These are phyloP conservation scores for Nycticorax nycticorax DNA, from an alignment of 2,113 vertebrate species.

Conservation along the genomic window DNA sequence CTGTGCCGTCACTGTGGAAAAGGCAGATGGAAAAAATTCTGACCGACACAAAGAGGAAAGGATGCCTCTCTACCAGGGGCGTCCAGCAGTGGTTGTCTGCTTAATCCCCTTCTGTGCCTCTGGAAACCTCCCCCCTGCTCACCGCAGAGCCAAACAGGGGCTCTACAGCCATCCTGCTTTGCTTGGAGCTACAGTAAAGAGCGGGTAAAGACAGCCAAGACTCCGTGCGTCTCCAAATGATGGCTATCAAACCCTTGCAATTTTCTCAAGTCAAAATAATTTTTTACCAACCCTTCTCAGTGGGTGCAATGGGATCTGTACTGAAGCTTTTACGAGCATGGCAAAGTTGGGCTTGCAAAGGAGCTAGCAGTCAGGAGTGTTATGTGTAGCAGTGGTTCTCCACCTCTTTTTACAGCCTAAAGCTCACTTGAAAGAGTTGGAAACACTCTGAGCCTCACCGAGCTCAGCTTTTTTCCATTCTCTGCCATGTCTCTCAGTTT, in stretches of 20 bases:
- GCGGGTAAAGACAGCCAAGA: not conserved
- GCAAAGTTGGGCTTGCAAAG: not conserved
- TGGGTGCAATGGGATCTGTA: not conserved
- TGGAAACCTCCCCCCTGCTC: not conserved
- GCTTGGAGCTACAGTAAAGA: not conserved
- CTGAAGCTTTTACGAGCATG: not conserved
- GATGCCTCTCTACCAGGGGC: not conserved
- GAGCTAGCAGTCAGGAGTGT: not conserved
- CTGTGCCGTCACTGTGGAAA: not conserved
- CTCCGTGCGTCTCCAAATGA: accelerated
- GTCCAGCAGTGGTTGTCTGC: not conserved
- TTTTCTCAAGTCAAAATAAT: not conserved
- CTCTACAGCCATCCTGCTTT: not conserved
- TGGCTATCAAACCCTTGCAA: not conserved
- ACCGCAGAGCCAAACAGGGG: not conserved
- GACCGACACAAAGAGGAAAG: not conserved
- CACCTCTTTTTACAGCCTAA: not conserved
- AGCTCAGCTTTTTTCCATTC: not conserved
- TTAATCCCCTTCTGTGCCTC: not conserved
- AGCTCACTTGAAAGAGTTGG: not conserved
- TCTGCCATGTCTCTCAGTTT: not conserved
- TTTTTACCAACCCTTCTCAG: not conserved
- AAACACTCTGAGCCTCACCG: not conserved
- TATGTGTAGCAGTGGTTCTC: not conserved
- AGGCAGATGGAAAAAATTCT: conserved; percentile 6